These are phyloP conservation scores for Xenopus borealis DNA, from an alignment of 2,113 vertebrate genomes.

Conservation along the genomic window DNA sequence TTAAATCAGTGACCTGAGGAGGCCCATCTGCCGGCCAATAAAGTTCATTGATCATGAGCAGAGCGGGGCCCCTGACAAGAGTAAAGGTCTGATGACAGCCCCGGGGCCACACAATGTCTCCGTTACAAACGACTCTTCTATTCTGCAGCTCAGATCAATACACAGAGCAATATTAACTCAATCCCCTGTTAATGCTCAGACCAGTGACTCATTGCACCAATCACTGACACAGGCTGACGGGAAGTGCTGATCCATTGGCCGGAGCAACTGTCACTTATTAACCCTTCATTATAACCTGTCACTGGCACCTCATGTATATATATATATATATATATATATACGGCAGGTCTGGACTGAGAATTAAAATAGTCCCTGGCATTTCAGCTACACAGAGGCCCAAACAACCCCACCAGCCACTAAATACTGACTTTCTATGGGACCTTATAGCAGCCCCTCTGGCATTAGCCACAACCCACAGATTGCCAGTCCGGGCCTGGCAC, in stretches of 20 bases:
- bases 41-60: constrained; percentile 27
- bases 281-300: constrained; percentile 62
- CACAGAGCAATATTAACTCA: constrained; percentile 45
- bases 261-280: constrained; percentile 77
- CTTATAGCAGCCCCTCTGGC: no score
- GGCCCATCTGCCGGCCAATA: constrained; percentile 23
- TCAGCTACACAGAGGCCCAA: no score
- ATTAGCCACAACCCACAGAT: no score
- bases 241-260: constrained; percentile 76
- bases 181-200: constrained; percentile 60
- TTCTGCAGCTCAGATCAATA: constrained; percentile 53
- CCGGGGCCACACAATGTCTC: constrained; percentile 37
- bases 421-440: no score
- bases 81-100: constrained; percentile 43
- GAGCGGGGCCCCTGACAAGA: constrained; percentile 26
- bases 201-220: constrained; percentile 85
- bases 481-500: no score
- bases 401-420: no score
- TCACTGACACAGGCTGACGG: constrained; percentile 84
- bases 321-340: no score
- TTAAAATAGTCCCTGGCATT: no score
- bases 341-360: no score
- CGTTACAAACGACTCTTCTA: constrained; percentile 15
- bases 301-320: neutral
- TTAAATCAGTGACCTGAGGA: constrained; percentile 4